Conservation (phyloP, 2,888 invertebrate species). For the Cephalotes varians region DNA sequence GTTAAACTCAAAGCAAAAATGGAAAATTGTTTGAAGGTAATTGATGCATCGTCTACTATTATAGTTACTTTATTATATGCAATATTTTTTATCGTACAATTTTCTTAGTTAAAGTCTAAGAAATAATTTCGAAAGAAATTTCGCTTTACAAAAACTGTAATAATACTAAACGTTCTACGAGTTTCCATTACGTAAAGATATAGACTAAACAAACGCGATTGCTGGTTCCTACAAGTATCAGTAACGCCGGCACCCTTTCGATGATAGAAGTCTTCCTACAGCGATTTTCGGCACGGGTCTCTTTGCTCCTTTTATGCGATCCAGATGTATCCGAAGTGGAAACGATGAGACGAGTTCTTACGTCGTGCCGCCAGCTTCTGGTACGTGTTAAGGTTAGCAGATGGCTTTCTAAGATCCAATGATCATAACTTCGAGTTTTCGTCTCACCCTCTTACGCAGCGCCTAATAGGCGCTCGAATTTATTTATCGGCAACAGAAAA, state of each 20-base stretch:
- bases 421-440: constrained; percentile 72
- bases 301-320: constrained; percentile 77
- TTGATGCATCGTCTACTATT: not conserved
- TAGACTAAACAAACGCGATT: constrained; percentile 68
- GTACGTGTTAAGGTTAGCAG: constrained; percentile 72
- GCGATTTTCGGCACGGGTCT: constrained; percentile 34
- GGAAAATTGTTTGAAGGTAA: not conserved
- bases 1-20: not conserved
- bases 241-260: constrained; percentile 67
- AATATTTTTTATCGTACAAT: not conserved
- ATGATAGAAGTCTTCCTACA: constrained; percentile 68
- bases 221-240: constrained; percentile 63
- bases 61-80: not conserved
- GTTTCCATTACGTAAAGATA: constrained; percentile 40
- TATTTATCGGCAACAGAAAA: constrained; percentile 80
- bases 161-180: constrained; percentile 18
- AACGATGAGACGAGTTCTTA: constrained; percentile 52
- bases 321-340: constrained; percentile 75
- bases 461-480: constrained; percentile 72
- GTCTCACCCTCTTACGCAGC: constrained; percentile 54
- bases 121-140: constrained; percentile 5
- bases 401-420: constrained; percentile 69
- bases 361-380: constrained; percentile 70
- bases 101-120: not conserved
- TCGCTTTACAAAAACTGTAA: not conserved